Base-by-base conservation (phyloP, 2,797 vertebrate species). In the Gorsachius magnificus region DNA sequence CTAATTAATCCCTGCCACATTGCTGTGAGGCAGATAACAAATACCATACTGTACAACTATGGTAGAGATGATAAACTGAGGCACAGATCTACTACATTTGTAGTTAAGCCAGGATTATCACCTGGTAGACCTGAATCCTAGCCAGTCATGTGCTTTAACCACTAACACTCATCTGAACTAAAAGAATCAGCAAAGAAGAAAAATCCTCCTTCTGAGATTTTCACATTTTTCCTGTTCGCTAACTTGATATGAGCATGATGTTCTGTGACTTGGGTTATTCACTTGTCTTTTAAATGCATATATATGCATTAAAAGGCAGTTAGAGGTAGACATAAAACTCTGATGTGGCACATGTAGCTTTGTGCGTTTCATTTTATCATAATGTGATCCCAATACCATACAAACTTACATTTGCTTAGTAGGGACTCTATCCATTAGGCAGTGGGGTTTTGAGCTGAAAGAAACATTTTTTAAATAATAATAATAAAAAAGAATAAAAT, bases 321-420 rank as follows among this genome's bases (percentile, higher is more conserved):
- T 95, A 85, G 12, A 93, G 13, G 48, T 41, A 79, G 46, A 38
- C 45, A 15, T 71, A 66, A 80, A 50, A 38, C 48, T 53, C 46
- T 71, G 33, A 68, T 85, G 61, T 83, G 81, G 58, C 36, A 54
- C 20, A 6, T 46, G 14, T 41, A 65, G 33, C 35, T 93, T 87
- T 95, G 21, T 80, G 90, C 35, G 82, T 63, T 95, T 90, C 79
- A 46, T 93, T 80, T 91, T 87, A 68, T 69, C 83, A 58, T 87
- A 89, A 58, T 69, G 38, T 88, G 72, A 87, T 83, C 53, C 16
- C 31, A 93, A 61, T 78, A 41, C 18, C 16, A 17, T 74, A 20
- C 15, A 83, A 53, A 84, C 53, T 85, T 87, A 45, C 46, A 87
- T 93, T 93, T 83, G 16, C 63, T 94, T 89, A 75, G 51, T 69